Evolutionary conservation across 2,113 vertebrate genomes (phyloP), one percentile per base, ranked within the genome.

Genomic region (Neodontobutis hainanensis): DNA sequence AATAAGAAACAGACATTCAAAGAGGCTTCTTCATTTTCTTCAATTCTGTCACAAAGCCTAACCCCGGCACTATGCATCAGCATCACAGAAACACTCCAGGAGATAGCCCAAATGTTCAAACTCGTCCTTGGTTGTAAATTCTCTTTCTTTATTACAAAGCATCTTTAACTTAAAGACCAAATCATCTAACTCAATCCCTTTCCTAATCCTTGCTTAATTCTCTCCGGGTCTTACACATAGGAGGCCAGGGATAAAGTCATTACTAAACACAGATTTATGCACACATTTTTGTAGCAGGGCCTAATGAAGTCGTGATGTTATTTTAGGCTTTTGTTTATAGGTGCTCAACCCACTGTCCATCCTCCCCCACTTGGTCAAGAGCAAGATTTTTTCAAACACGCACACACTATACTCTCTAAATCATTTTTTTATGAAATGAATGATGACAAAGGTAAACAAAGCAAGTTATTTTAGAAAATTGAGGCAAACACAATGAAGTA

Each of bases 101-200:
- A 53, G 15, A 66, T 45, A 44, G 34, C 65, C 49, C 79, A 55
- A 65, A 57, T 38, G 55, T 53, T 48, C 65, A 69, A 42, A 70
- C 43, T n/a, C n/a, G n/a, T n/a, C n/a, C n/a, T n/a, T 38, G 64
- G 40, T 75, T 75, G 75, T 72, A 71, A 87, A 70, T 47, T 58
- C 58, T 65, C 71, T 70, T 59, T 55, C 53, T 56, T 61, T 49
- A 58, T 60, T 51, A 40, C 64, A 56, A 85, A 50, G 61, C 61
- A 56, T 67, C 73, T 48, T 76, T 65, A 12, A 52, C 67, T 51
- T 73, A 65, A 27, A 69, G 50, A 62, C 44, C 53, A 60, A 67
- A 73, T 59, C 64, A 67, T 46, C 10, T 70, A 66, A 83, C 86
- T 88, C 82, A 86, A 85, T 86, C 75, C 73, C 55, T 47, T 55